Conservation (phyloP, 1,140 invertebrate species). For the Pseudomyrmex dendroicus region DNA sequence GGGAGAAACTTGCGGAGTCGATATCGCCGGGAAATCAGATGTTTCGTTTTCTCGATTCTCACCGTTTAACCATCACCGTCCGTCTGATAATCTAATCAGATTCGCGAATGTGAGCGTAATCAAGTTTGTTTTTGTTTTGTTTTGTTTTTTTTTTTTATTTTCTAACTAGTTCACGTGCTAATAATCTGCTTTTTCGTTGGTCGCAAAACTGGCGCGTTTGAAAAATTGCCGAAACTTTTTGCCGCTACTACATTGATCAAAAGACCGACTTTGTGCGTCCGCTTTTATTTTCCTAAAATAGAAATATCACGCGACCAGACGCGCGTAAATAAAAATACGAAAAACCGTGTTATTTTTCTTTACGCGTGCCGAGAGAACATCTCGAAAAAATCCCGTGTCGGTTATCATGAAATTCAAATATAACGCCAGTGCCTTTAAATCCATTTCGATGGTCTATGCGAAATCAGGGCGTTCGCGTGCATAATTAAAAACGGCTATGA, state of each 20-base stretch:
- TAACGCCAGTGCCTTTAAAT: constrained; percentile 7
- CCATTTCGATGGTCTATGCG: not conserved
- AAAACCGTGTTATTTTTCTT: not conserved
- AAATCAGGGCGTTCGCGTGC: constrained; percentile 37
- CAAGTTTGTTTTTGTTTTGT: not conserved
- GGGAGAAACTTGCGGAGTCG: constrained; percentile 37
- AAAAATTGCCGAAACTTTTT: not conserved
- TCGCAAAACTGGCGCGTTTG: not conserved
- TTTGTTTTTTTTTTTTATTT: not conserved
- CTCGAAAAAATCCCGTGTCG: not conserved
- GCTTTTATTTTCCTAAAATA: constrained; percentile 1
- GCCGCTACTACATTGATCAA: not conserved
- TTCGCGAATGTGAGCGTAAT: not conserved
- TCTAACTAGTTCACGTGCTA: not conserved
- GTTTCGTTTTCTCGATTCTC: constrained; percentile 17
- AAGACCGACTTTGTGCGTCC: not conserved
- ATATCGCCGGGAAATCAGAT: constrained; percentile 32
- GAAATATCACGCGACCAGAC: not conserved
- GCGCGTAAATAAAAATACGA: constrained; percentile 1
- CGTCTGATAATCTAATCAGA: not conserved
- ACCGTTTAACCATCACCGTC: not conserved
- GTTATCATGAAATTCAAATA: constrained; percentile 35
- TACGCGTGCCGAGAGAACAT: not conserved
- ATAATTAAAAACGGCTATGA: constrained; percentile 42
- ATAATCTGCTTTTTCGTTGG: not conserved